These are phyloP conservation scores for Acanthosepion lycidas DNA, from an alignment of 2,888 invertebrate species.

Conservation along the genomic window DNA sequence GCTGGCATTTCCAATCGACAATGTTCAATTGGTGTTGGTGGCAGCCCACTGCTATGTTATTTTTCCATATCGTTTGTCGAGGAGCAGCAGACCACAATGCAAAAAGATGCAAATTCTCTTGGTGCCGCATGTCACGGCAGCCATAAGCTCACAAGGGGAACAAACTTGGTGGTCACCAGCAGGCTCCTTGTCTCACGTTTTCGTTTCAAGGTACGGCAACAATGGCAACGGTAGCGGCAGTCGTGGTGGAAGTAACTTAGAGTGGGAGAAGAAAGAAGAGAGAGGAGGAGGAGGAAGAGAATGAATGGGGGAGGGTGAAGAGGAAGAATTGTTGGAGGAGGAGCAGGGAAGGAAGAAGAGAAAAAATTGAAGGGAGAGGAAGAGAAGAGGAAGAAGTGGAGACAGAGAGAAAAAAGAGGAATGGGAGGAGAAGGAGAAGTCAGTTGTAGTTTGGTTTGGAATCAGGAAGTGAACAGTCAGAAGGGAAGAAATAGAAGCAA, in stretches of 20 bases:
- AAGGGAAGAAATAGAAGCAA: too few relatives aligned
- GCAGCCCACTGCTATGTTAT: slow-evolving; percentile 6
- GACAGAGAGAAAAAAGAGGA: background rate
- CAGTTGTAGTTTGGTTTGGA: background rate
- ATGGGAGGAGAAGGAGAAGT: background rate
- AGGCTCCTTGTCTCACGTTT: background rate
- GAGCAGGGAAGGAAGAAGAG: too few relatives aligned
- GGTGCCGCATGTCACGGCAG: background rate
- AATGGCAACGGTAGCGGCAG: background rate
- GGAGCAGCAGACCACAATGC: slow-evolving; percentile 37
- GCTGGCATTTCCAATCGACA: slow-evolving; percentile 43
- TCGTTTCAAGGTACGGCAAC: background rate
- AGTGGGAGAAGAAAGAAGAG: background rate
- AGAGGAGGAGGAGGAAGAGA: background rate
- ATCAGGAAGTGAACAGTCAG: too few relatives aligned
- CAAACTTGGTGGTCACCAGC: slow-evolving; percentile 36
- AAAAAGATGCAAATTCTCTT: background rate
- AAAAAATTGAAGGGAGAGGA: background rate
- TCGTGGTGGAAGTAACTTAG: background rate
- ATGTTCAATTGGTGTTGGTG: slow-evolving; percentile 36
- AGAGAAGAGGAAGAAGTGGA: background rate
- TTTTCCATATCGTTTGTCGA: background rate
- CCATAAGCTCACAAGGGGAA: slow-evolving; percentile 13
- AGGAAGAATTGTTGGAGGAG: too few relatives aligned
- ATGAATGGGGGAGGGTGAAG: background rate